Conservation (phyloP, 2,113 vertebrate genomes). For the Mormyrus lacerda region DNA sequence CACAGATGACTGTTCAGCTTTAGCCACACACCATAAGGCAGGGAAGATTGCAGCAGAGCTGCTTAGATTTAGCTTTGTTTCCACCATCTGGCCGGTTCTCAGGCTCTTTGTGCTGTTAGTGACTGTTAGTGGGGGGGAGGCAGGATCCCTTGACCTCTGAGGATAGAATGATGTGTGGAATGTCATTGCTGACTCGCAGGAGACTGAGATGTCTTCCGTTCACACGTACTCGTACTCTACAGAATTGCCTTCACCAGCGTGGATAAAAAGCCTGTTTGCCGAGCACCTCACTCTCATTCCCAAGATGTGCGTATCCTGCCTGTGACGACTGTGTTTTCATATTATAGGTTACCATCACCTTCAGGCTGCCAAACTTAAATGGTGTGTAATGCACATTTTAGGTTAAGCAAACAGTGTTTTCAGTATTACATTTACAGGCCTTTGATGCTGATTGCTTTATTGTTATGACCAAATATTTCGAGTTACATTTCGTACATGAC, state of each 20-base stretch:
- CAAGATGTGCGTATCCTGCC: background rate
- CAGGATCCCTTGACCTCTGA: background rate
- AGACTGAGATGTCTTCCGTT: background rate
- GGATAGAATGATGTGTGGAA: background rate
- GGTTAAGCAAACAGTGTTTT: background rate
- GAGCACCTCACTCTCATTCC: background rate
- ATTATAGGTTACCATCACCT: background rate
- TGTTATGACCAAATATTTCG: background rate
- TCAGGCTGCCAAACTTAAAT: background rate
- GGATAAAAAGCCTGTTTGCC: background rate
- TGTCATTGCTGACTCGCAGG: background rate
- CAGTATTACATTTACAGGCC: background rate
- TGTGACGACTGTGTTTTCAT: background rate
- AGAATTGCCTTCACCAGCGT: background rate
- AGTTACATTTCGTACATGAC: background rate
- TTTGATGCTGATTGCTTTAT: background rate
- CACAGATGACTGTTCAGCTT: background rate
- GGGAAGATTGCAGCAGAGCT: background rate
- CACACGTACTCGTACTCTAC: background rate
- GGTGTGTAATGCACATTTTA: slow-evolving; percentile 3
- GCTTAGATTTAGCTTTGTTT: background rate
- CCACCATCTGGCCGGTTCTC: background rate
- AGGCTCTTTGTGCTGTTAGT: background rate
- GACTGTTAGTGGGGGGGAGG: background rate
- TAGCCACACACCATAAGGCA: background rate